Base-by-base conservation (phyloP, 2,888 invertebrate genomes). In the Orthosia cruda region DNA sequence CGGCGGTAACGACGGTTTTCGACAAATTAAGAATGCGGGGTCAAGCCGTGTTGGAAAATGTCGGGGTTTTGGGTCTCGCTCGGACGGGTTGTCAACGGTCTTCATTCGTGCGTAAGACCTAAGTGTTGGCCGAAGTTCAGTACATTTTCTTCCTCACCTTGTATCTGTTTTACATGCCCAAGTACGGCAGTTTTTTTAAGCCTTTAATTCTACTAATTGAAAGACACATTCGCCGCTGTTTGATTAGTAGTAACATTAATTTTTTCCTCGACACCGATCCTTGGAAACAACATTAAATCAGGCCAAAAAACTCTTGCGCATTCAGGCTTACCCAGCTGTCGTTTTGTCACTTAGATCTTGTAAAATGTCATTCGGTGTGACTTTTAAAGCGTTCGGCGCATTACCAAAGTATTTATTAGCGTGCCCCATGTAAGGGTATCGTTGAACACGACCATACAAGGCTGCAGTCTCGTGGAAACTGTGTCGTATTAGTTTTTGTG, bases 381-480 rank as follows among this genome's bases (percentile, higher is more conserved):
- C 85, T 81, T 87, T 88, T 88, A 80, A 85, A 88, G 83, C 74
- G 67, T 75, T 80, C 62, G 71, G 66, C 74, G 84, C 78, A 80
- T 84, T 88, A 85, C 87, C 86, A 80, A 88, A 88, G 81, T 81
- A 85, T 89, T 88, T 88, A 91, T 90, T 90, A 90, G 88, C 68
- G 75, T 76, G 70, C 80, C 80, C 92, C 89, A 76, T 87, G 81
- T 90, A 93, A 84, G 93, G 93, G 78, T 76, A 74, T 78, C 88
- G 89, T 90, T 90, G 88, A 89, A 90, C 86, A 82, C 86, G 84
- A 81, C 94, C 93, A 92, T 93, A 93, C 93, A 94, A 84, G 94
- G 95, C 79, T 84, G 86, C 83, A 80, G 87, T 83, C 88, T 88
- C 93, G 94, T 94, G 95, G 93, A 93, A 95, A 94, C 93, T 93